phyloP scores from a whole-genome alignment of 2,113 vertebrate genomes.

The Nothocercus julius region DNA sequence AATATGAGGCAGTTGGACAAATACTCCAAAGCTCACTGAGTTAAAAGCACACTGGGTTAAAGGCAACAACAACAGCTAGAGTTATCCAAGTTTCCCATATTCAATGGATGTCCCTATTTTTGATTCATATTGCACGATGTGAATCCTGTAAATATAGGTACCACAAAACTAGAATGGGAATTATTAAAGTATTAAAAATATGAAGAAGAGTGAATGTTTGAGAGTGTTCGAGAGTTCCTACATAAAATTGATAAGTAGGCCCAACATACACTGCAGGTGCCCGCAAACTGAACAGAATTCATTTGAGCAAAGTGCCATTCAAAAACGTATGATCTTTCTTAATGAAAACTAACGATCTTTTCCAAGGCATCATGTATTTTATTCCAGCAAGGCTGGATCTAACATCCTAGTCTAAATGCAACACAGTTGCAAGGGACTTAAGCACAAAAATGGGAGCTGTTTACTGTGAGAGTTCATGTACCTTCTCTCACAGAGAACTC shows the following conservation, averaged over 20 bases:
- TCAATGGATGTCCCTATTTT: background rate
- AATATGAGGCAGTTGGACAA: background rate
- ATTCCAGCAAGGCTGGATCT: background rate
- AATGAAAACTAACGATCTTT: background rate
- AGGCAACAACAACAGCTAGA: constrained; percentile 15
- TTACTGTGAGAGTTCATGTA: background rate
- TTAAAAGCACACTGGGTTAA: constrained; percentile 19
- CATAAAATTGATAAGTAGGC: background rate
- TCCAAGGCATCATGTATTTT: background rate
- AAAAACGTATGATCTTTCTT: background rate
- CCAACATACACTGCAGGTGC: background rate
- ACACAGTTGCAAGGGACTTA: background rate
- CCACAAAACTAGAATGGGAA: background rate
- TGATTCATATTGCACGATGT: background rate
- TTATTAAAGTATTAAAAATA: background rate
- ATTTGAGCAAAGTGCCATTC: background rate
- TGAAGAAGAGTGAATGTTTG: background rate
- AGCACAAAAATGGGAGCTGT: background rate
- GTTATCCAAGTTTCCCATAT: background rate
- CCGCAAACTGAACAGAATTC: background rate
- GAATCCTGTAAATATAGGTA: background rate
- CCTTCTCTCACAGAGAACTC: background rate
- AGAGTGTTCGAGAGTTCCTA: background rate
- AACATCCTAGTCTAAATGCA: background rate
- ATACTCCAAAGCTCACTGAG: background rate